Base-by-base conservation (phyloP, 2,797 vertebrate species). In the Discoglossus pictus region DNA sequence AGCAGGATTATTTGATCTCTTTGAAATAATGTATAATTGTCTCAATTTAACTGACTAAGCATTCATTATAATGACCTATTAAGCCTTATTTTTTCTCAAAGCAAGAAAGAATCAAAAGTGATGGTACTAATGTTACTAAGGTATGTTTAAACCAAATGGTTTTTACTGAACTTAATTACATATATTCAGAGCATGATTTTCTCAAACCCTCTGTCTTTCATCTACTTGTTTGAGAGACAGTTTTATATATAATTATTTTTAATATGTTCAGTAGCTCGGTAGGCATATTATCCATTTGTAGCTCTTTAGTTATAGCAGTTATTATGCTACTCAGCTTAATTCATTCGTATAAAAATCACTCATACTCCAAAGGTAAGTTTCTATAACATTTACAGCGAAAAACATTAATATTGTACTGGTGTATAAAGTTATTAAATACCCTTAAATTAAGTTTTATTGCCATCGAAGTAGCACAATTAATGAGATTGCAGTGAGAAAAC, bases 401-500 rank as follows among this genome's bases (percentile, higher is more conserved):
- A n/a, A n/a, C n/a, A n/a, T n/a, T n/a, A n/a, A n/a, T n/a, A n/a
- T n/a, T n/a, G n/a, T n/a, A n/a, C n/a, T n/a, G n/a, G n/a, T n/a
- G n/a, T n/a, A n/a, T n/a, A n/a, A n/a, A n/a, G n/a, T n/a, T n/a
- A n/a, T n/a, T n/a, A n/a, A n/a, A n/a, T n/a, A n/a, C n/a, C n/a
- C n/a, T n/a, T n/a, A n/a, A n/a, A n/a, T n/a, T n/a, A n/a, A n/a
- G n/a, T n/a, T n/a, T n/a, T n/a, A n/a, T n/a, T n/a, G n/a, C n/a
- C 36, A 51, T 63, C 40, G 52, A 52, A 18, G 47, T 51, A 51
- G 42, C 7, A 24, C 16, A 52, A 35, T 15, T 51, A 67, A 67
- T 67, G 43, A 67, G 36, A 25, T 1, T 24, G 44, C 27, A 42
- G 44, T 23, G 44, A 50, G 43, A 59, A 36, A 50, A 51, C 46